Conservation (phyloP, 2,888 invertebrate species). For the Leuctra nigra region DNA sequence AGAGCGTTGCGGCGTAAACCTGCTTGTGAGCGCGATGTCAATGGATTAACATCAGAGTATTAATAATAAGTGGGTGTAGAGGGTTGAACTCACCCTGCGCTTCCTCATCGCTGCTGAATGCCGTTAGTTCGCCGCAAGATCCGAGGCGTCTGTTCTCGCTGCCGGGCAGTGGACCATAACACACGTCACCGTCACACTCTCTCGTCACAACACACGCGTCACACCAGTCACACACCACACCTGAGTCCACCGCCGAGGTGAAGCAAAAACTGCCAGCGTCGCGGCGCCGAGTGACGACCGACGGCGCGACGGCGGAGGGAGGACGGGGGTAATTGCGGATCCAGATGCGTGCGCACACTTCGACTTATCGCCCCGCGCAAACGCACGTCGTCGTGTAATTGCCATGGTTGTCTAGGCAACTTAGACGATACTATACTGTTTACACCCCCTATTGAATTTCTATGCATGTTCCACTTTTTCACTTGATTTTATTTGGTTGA, state of each 20-base stretch:
- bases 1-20: no score
- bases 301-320: neutral
- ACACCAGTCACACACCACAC: neutral
- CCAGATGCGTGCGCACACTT: conserved; percentile 12
- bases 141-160: neutral
- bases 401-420: conserved; percentile 8
- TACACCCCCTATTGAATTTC: no score
- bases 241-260: no score
- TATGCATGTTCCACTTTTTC: no score
- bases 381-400: conserved; percentile 7
- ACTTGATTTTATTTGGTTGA: no score
- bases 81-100: neutral
- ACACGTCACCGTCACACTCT: neutral
- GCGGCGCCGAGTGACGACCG: neutral
- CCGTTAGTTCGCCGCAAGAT: no score
- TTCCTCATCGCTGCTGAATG: neutral
- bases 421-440: conserved; percentile 2
- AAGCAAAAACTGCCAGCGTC: neutral
- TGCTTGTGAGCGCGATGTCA: no score
- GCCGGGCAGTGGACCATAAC: neutral
- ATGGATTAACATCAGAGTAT: neutral
- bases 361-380: conserved; percentile 1
- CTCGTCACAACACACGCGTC: neutral
- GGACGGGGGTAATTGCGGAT: neutral
- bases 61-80: neutral